A percentile compares a stretch with the other conserved stretches of the same genome.
Evolutionary conservation across 2,888 invertebrate species (phyloP).

Genomic region (Philhelius pedissequus): DNA sequence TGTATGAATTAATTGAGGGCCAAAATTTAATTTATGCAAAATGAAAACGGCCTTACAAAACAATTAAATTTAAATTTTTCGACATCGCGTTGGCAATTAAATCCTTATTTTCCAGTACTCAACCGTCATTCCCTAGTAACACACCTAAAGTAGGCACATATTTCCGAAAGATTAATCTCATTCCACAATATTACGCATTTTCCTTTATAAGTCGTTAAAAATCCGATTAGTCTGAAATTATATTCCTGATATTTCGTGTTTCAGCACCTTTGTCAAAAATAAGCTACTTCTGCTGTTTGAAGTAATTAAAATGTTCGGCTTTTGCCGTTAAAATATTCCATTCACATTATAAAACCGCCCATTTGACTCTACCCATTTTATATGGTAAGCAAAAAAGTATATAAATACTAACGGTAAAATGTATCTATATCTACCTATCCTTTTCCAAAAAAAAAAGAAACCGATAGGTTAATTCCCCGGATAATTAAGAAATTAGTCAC

Average conservation of each 20-base stretch:
- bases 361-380: neutral
- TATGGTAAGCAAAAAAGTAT: neutral
- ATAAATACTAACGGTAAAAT: neutral
- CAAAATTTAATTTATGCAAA: no score
- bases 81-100: no score
- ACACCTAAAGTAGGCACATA: no score
- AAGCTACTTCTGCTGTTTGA: neutral
- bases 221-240: conserved; percentile 9
- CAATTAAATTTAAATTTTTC: no score
- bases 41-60: no score
- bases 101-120: no score
- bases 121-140: no score
- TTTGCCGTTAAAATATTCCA: conserved; percentile 9
- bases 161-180: neutral
- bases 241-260: neutral
- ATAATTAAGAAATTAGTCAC: conserved; percentile 52
- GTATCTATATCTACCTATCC: neutral
- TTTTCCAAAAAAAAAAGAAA: neutral
- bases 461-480: neutral
- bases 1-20: no score
- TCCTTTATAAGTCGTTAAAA: neutral
- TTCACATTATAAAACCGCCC: neutral
- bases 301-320: conserved; percentile 9
- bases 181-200: neutral
- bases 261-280: neutral